Conservation (phyloP, 1,140 invertebrate genomes). For the Micrasema longulum region DNA sequence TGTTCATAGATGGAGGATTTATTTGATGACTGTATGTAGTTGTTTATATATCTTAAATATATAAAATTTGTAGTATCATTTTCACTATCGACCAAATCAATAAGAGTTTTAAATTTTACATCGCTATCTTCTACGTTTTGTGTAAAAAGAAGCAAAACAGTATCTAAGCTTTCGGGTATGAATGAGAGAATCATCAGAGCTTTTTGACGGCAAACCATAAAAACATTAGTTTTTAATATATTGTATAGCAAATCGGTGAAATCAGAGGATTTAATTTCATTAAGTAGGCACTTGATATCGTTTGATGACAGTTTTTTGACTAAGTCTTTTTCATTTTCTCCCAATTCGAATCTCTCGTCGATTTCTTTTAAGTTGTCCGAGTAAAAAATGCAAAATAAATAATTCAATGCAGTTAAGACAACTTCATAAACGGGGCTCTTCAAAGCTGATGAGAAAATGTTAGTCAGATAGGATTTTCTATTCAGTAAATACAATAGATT, state of each 20-base stretch:
- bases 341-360: constrained; percentile 52
- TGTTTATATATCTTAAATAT: constrained; percentile 59
- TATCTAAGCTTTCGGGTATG: constrained; percentile 1
- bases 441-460: constrained; percentile 29
- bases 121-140: background rate
- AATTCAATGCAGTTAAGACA: constrained; percentile 25
- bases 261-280: background rate
- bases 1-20: constrained; percentile 31
- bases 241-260: background rate
- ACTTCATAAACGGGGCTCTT: constrained; percentile 37
- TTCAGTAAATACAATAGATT: constrained; percentile 18
- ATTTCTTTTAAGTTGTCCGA: constrained; percentile 49
- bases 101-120: constrained; percentile 1
- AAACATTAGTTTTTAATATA: constrained; percentile 25
- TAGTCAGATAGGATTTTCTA: constrained; percentile 9
- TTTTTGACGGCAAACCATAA: constrained; percentile 32
- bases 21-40: constrained; percentile 43
- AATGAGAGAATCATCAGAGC: constrained; percentile 31
- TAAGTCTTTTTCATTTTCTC: constrained; percentile 43
- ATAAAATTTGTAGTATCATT: constrained; percentile 62
- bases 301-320: constrained; percentile 55
- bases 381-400: constrained; percentile 58
- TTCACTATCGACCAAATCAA: constrained; percentile 55
- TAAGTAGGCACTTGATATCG: constrained; percentile 46
- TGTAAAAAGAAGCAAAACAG: constrained; percentile 5